These are phyloP conservation scores for Myotis brandtii DNA, from an alignment of 2,113 vertebrate species.

Conservation along the genomic window DNA sequence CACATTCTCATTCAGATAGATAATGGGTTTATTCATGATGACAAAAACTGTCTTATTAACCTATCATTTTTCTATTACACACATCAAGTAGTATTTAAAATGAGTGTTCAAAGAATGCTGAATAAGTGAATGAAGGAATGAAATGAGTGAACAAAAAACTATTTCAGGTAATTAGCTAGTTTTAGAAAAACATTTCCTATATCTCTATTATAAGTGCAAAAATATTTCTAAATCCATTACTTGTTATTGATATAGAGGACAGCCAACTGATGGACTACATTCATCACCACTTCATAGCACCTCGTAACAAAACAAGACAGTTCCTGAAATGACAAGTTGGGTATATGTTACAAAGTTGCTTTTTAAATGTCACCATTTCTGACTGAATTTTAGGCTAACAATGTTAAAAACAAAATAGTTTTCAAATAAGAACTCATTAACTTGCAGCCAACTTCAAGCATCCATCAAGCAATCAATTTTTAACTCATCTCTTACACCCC, in stretches of 20 bases:
- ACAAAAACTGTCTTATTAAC: neutral
- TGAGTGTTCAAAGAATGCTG: neutral
- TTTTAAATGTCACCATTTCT: constrained; percentile 41
- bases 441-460: neutral
- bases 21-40: neutral
- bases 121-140: constrained; percentile 20
- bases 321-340: constrained; percentile 90
- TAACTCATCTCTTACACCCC: neutral
- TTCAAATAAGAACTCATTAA: neutral
- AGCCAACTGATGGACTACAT: constrained; percentile 96
- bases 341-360: constrained; percentile 29
- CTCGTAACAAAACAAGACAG: constrained; percentile 97
- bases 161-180: constrained; percentile 30
- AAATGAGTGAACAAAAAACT: constrained; percentile 20
- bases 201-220: constrained; percentile 40
- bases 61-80: neutral
- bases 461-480: neutral
- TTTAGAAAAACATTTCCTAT: constrained; percentile 27
- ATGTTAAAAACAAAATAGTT: constrained; percentile 22
- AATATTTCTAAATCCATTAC: constrained; percentile 87
- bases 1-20: constrained; percentile 20
- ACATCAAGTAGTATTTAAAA: constrained; percentile 41
- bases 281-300: constrained; percentile 97
- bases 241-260: constrained; percentile 97
- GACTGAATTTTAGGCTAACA: constrained; percentile 41